A percentile compares a stretch with the other conserved stretches of the same genome.
Conservation (phyloP, 2,888 invertebrate genomes). For the Cetonia aurata region DNA sequence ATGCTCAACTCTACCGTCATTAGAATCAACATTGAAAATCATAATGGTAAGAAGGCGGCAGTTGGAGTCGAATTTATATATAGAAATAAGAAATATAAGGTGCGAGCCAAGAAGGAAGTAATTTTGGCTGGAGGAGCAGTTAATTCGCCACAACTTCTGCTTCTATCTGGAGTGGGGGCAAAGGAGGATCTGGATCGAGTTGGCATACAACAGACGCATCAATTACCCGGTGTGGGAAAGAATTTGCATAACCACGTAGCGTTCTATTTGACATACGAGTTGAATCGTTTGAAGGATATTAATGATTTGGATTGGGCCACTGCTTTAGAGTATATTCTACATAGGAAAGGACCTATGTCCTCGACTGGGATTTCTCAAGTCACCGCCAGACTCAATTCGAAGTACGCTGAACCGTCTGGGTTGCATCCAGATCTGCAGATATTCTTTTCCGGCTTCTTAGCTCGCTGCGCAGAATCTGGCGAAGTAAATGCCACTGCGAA, state of each 20-base stretch:
- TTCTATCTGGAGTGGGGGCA: slow-evolving; percentile 78
- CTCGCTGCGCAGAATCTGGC: slow-evolving; percentile 72
- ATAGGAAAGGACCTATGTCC: slow-evolving; percentile 73
- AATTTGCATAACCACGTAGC: slow-evolving; percentile 80
- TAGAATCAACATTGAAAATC: slow-evolving; percentile 67
- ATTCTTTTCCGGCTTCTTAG: slow-evolving; percentile 76
- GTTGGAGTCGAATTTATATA: slow-evolving; percentile 74
- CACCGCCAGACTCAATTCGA: slow-evolving; percentile 75
- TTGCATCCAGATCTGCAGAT: slow-evolving; percentile 76
- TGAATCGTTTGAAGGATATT: slow-evolving; percentile 68
- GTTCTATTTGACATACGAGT: slow-evolving; percentile 70
- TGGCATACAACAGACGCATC: slow-evolving; percentile 72
- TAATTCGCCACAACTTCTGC: slow-evolving; percentile 76
- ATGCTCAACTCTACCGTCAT: slow-evolving; percentile 74
- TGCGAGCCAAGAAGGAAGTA: slow-evolving; percentile 71
- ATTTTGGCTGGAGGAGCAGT: slow-evolving; percentile 75
- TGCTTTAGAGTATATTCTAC: slow-evolving; percentile 73
- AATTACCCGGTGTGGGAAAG: slow-evolving; percentile 77
- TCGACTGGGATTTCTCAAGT: slow-evolving; percentile 78
- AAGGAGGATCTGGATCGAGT: slow-evolving; percentile 71
- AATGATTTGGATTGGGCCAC: slow-evolving; percentile 74
- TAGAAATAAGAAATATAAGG: slow-evolving; percentile 66
- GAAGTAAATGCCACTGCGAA: slow-evolving; percentile 64
- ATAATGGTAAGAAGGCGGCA: slow-evolving; percentile 68
- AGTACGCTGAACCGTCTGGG: slow-evolving; percentile 71